These are phyloP conservation scores for Fregetta grallaria DNA, from an alignment of 2,113 vertebrate species.

Conservation along the genomic window DNA sequence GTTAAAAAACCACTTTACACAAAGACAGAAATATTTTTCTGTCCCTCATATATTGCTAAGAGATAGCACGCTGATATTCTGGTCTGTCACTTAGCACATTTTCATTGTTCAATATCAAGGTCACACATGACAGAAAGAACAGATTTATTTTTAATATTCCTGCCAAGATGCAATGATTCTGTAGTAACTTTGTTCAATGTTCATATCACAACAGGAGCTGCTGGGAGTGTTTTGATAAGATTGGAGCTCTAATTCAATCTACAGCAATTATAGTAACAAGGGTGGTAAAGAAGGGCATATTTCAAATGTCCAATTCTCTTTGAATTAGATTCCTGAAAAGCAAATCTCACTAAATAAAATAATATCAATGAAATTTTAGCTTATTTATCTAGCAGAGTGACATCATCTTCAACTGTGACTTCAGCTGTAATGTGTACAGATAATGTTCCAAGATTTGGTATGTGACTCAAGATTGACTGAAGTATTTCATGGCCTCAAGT, in stretches of 20 bases:
- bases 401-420: neutral
- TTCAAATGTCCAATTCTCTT: neutral
- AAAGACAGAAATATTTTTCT: neutral
- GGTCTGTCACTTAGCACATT: neutral
- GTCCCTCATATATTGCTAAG: neutral
- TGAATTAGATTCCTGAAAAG: neutral
- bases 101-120: neutral
- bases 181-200: neutral
- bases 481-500: neutral
- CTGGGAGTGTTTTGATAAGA: neutral
- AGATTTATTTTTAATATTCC: constrained; percentile 9
- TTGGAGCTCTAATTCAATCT: neutral
- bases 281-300: neutral
- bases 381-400: neutral
- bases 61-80: neutral
- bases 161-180: neutral
- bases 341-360: neutral
- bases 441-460: neutral
- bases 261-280: neutral
- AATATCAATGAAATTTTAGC: neutral
- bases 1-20: neutral
- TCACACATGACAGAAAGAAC: neutral
- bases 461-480: neutral
- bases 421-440: neutral
- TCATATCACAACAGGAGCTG: neutral